Evolutionary conservation across 2,113 vertebrate species (phyloP).

Genomic region (Acrocephalus kingi): DNA sequence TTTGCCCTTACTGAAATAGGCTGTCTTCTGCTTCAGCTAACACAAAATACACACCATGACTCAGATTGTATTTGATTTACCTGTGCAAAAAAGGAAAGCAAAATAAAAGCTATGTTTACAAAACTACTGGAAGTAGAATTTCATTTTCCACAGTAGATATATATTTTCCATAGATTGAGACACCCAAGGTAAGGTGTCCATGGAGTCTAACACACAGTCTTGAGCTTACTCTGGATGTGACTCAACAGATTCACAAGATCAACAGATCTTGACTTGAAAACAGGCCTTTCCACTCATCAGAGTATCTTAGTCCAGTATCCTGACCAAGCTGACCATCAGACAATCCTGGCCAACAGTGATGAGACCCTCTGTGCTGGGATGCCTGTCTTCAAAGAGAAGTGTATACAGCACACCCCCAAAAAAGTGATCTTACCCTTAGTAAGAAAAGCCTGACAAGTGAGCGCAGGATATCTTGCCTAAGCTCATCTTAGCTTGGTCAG

Average conservation of each 20-base stretch:
- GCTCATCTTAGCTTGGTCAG: not conserved
- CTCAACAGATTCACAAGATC: not conserved
- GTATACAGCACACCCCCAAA: not conserved
- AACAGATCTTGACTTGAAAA: not conserved
- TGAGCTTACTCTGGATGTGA: not conserved
- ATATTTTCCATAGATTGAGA: not conserved
- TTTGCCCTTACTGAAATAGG: not conserved
- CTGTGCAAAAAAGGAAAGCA: not conserved
- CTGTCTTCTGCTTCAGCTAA: slow-evolving; percentile 6
- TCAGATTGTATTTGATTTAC: not conserved
- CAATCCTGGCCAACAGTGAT: not conserved
- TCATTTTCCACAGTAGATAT: not conserved
- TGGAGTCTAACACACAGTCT: not conserved
- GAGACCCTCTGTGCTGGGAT: not conserved
- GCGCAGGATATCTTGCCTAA: not conserved
- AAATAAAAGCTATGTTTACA: not conserved
- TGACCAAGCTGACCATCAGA: not conserved
- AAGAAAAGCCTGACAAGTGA: not conserved
- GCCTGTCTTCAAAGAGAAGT: not conserved
- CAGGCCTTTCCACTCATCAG: not conserved
- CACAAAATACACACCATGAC: not conserved
- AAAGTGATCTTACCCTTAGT: not conserved
- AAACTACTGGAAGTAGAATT: not conserved
- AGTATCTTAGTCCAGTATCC: not conserved
- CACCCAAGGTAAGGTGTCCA: not conserved